These are phyloP conservation scores for Clitarchus hookeri DNA, from an alignment of 2,888 invertebrate species.

Conservation along the genomic window DNA sequence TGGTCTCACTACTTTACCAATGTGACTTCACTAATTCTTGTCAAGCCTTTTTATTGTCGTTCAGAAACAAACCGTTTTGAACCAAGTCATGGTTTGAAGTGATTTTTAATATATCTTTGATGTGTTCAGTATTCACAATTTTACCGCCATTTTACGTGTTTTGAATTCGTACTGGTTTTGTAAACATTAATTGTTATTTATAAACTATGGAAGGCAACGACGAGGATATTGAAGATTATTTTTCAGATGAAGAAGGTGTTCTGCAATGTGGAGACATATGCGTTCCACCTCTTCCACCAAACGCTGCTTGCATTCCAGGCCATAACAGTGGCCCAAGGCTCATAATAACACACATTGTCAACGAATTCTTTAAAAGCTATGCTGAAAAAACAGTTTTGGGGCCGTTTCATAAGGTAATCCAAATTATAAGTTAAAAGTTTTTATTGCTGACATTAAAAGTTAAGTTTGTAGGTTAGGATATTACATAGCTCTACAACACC, in stretches of 20 bases:
- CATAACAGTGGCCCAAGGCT: constrained; percentile 80
- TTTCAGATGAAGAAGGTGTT: constrained; percentile 69
- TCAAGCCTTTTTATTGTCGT: too few species aligned
- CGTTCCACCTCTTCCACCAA: constrained; percentile 64
- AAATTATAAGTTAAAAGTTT: too few species aligned
- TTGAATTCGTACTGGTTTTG: neutral
- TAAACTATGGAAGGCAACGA: neutral
- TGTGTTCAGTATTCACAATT: too few species aligned
- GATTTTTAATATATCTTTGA: too few species aligned
- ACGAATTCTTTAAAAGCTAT: constrained; percentile 96
- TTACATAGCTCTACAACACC: too few species aligned
- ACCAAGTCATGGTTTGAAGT: too few species aligned
- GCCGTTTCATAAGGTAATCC: constrained; percentile 93
- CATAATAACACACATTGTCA: constrained; percentile 88
- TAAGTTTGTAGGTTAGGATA: too few species aligned
- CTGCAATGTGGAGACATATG: constrained; percentile 78
- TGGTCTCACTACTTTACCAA: too few species aligned
- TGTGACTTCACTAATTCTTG: too few species aligned
- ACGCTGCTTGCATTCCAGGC: constrained; percentile 66
- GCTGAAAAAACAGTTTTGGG: constrained; percentile 82
- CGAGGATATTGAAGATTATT: constrained; percentile 34
- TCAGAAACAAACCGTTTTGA: too few species aligned
- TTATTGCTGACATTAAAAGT: too few species aligned
- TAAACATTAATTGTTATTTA: neutral
- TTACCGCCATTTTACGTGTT: neutral